These are phyloP conservation scores for Aporophyla nigra DNA, from an alignment of 2,888 invertebrate genomes.

Conservation along the genomic window DNA sequence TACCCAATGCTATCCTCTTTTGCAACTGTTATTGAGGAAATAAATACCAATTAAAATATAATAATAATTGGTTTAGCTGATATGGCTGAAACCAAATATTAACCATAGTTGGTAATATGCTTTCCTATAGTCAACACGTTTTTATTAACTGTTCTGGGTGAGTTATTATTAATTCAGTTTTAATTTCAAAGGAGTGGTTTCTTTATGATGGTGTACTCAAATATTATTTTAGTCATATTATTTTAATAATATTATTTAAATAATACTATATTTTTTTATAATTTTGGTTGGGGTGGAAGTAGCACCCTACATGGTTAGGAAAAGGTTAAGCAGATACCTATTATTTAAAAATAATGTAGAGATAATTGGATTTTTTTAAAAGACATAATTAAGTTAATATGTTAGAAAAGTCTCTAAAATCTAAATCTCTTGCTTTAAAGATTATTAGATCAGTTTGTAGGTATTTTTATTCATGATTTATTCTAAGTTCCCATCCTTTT, in stretches of 20 bases:
- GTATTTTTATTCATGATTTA: not conserved
- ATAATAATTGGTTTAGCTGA: conserved; percentile 22
- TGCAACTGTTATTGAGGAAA: conserved; percentile 2
- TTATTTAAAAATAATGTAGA: not conserved
- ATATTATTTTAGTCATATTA: not conserved
- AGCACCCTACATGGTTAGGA: not conserved
- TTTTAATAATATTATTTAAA: no score
- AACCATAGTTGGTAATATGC: conserved; percentile 3
- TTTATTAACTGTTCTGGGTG: not conserved
- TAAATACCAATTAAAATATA: conserved; percentile 9
- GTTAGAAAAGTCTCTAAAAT: no score
- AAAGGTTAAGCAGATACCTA: no score
- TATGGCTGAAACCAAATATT: not conserved
- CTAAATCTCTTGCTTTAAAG: not conserved
- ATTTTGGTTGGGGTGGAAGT: not conserved
- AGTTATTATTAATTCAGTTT: conserved; percentile 6
- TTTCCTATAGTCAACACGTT: not conserved
- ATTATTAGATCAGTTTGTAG: not conserved
- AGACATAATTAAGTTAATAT: no score
- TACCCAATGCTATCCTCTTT: conserved; percentile 10
- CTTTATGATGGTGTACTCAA: not conserved
- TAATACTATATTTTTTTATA: not conserved
- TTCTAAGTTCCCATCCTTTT: no score
- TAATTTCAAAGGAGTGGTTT: not conserved
- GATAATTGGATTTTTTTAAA: no score